Evolutionary conservation across 2,888 invertebrate species (phyloP).

Genomic region (Drosophila kanekoi): DNA sequence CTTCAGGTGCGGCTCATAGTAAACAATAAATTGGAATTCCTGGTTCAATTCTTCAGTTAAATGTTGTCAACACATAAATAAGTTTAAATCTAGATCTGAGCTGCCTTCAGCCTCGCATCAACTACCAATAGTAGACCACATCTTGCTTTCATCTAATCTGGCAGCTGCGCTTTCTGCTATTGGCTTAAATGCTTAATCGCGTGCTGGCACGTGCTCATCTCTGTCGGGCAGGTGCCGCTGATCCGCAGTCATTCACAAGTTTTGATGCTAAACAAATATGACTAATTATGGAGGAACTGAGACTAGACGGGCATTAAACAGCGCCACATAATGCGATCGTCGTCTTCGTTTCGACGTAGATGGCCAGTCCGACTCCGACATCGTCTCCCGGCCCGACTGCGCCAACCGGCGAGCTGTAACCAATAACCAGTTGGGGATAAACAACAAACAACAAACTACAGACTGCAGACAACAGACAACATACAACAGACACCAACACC

Average conservation of each 20-base stretch:
- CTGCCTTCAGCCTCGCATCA: no score
- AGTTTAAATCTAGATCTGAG: no score
- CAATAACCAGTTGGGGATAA: conserved; percentile 48
- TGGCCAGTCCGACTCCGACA: conserved; percentile 54
- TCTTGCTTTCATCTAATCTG: background rate
- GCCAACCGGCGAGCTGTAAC: conserved; percentile 23
- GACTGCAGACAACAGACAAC: conserved; percentile 10
- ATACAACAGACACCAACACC: conserved; percentile 72
- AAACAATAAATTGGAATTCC: no score
- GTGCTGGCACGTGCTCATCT: conserved; percentile 30
- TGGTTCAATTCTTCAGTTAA: no score
- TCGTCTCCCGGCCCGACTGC: conserved; percentile 10
- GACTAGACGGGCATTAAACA: conserved; percentile 68
- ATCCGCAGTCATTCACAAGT: conserved; percentile 73
- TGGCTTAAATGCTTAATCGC: background rate
- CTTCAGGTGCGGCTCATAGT: no score
- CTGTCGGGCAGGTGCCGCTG: conserved; percentile 28
- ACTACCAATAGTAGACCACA: no score
- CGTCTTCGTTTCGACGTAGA: conserved; percentile 78
- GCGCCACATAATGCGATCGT: conserved; percentile 78
- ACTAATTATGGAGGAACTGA: conserved; percentile 80
- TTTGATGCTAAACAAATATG: conserved; percentile 80
- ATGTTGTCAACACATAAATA: no score
- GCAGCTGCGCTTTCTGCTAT: no score
- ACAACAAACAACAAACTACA: conserved; percentile 25